Evolutionary conservation across 2,797 vertebrate genomes (phyloP), one percentile per base, ranked within the genome.

Genomic region (Danio choprae): DNA sequence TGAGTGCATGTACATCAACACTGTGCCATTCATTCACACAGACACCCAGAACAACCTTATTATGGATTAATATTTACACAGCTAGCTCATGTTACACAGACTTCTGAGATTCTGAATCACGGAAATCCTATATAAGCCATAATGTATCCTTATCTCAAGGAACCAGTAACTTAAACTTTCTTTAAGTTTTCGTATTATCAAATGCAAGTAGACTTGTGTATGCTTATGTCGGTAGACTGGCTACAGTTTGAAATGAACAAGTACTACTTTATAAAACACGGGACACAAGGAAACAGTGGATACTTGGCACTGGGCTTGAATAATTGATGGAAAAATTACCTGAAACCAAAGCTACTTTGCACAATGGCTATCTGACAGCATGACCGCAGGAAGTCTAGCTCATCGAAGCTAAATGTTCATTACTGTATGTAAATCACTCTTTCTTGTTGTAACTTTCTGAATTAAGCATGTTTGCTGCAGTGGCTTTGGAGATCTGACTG

Each of bases 321-420:
- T 68, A 77, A 77, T 69, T 68, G 11, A 59, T 77, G 40, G 29
- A 6, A n/a, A 77, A 77, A 68, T 68, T 59, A 68, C 53, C 46
- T 77, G 53, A 77, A 77, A 77, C 64, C 53, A 77, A 77, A 58
- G 50, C 48, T 56, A 29, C 38, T 43, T 65, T 55, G 36, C 18
- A 46, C 44, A 76, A 71, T 56, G 38, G 68, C 68, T 20, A 38
- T 62, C 59, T 76, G 89, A 89, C 80, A 87, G 9, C 78, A 44
- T 8, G 0, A 10, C 77, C 87, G 86, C 78, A 65, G 11, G 60
- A 76, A 64, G 20, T 76, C 58, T 18, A 11, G 20, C 22, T 58
- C 48, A 71, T 55, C 50, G 36, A 56, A 77, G 41, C 7, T 58
- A 38, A 58, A 67, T 6, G 5, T n/a, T 46, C 12, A 36, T 22